Evolutionary conservation across 2,113 vertebrate species (phyloP).

Genomic region (Marcusenius ussheri): DNA sequence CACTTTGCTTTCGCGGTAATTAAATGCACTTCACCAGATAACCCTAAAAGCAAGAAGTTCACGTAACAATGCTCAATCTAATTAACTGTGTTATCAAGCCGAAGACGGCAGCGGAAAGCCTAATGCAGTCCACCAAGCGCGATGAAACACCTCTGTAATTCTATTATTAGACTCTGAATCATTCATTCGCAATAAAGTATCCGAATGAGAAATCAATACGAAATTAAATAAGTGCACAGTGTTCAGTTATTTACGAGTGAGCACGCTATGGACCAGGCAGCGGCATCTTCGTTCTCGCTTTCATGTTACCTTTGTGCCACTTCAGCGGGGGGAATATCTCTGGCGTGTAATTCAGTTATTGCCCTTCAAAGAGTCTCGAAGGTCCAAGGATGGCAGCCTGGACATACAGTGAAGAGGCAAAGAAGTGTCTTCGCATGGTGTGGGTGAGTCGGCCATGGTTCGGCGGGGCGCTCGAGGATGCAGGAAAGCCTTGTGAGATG

Average conservation of each 20-base stretch:
- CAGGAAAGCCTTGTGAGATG: not conserved
- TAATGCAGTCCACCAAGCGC: constrained; percentile 11
- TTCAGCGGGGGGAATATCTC: not conserved
- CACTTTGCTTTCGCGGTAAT: constrained; percentile 24
- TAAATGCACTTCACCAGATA: constrained; percentile 27
- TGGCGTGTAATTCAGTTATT: not conserved
- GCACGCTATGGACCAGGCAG: not conserved
- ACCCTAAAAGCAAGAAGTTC: constrained; percentile 15
- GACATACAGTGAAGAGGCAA: not conserved
- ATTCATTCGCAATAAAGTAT: constrained; percentile 25
- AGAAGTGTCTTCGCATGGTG: not conserved
- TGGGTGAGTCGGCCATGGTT: not conserved
- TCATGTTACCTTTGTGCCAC: constrained; percentile 5
- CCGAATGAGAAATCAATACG: constrained; percentile 29
- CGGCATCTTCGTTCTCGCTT: constrained; percentile 20
- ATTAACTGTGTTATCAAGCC: constrained; percentile 31
- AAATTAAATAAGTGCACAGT: constrained; percentile 25
- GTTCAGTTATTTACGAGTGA: constrained; percentile 28
- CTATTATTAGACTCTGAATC: constrained; percentile 5
- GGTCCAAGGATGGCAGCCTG: not conserved
- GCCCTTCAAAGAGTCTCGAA: constrained; percentile 7
- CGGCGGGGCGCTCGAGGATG: not conserved
- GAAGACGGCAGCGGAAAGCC: constrained; percentile 20
- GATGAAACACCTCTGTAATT: constrained; percentile 5
- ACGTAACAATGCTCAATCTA: constrained; percentile 26